phyloP scores from a whole-genome alignment of 1,140 invertebrate genomes.

The Homalodisca vitripennis region DNA sequence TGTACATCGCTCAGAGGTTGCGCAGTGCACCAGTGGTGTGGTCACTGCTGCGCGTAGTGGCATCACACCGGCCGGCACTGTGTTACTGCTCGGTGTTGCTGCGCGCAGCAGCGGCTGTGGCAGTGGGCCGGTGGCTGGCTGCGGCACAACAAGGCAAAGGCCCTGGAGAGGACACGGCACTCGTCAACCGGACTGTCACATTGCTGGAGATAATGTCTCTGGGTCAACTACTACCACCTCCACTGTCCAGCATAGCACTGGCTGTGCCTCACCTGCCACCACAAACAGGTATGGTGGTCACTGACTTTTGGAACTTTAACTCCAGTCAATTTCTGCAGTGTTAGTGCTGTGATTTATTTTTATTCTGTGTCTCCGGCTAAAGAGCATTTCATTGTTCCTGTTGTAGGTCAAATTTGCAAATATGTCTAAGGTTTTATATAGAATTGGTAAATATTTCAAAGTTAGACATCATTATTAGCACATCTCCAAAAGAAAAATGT shows the following conservation, averaged over 20 bases:
- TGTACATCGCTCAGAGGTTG: conserved; percentile 80
- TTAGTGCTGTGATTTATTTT: no score
- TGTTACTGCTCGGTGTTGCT: conserved; percentile 86
- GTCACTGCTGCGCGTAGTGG: conserved; percentile 76
- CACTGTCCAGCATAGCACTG: conserved; percentile 76
- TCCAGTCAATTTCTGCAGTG: no score
- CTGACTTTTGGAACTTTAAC: no score
- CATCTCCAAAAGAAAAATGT: no score
- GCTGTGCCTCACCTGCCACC: conserved; percentile 75
- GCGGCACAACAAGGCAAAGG: conserved; percentile 45
- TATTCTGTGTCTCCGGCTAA: no score
- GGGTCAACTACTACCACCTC: conserved; percentile 83
- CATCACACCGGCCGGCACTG: conserved; percentile 79
- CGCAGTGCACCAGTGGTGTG: conserved; percentile 80
- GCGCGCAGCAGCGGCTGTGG: conserved; percentile 78
- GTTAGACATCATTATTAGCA: no score
- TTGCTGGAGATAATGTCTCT: conserved; percentile 81
- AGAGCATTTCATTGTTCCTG: no score
- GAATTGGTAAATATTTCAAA: no score
- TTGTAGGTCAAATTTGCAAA: no score
- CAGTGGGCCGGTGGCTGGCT: conserved; percentile 75
- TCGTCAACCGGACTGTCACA: conserved; percentile 55
- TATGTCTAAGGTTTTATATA: no score
- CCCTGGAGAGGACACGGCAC: conserved; percentile 34
- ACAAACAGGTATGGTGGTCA: conserved; percentile 68